phyloP scores from a whole-genome alignment of 2,888 invertebrate genomes.

The Caenorhabditis angaria region DNA sequence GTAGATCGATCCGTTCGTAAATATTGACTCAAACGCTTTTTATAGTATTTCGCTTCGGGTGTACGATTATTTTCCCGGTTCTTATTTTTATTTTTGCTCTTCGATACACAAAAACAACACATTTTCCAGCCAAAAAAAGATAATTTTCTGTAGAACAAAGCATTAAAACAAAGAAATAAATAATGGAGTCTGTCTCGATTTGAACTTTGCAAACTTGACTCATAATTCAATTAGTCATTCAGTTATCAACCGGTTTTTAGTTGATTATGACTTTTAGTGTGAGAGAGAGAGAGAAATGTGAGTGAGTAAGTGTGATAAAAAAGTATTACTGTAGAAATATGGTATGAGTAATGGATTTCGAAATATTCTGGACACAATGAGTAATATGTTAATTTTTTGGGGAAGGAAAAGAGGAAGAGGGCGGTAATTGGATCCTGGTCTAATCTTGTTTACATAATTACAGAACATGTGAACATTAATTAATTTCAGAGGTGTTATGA shows the following conservation, averaged over 20 bases:
- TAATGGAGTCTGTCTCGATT: too few relatives aligned
- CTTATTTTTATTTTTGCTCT: neutral
- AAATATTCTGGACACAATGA: too few relatives aligned
- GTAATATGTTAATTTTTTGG: too few relatives aligned
- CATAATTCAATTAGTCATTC: constrained; percentile 2
- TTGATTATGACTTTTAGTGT: neutral
- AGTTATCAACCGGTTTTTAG: neutral
- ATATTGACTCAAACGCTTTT: neutral
- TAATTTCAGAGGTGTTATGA: too few relatives aligned
- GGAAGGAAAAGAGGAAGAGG: too few relatives aligned
- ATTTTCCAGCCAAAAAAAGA: constrained; percentile 12
- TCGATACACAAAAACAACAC: too few relatives aligned
- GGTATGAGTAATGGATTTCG: too few relatives aligned
- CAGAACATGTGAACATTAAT: too few relatives aligned
- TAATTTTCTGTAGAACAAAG: neutral
- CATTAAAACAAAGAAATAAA: neutral
- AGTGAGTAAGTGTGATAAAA: neutral
- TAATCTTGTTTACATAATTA: too few relatives aligned
- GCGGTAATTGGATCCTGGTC: too few relatives aligned
- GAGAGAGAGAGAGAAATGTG: neutral
- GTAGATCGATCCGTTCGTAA: neutral
- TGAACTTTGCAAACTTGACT: neutral
- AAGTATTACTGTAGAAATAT: neutral
- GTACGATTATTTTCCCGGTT: constrained; percentile 12
- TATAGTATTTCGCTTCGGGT: too few relatives aligned